Conservation (phyloP, 2,888 invertebrate species). For the Busseola fusca region DNA sequence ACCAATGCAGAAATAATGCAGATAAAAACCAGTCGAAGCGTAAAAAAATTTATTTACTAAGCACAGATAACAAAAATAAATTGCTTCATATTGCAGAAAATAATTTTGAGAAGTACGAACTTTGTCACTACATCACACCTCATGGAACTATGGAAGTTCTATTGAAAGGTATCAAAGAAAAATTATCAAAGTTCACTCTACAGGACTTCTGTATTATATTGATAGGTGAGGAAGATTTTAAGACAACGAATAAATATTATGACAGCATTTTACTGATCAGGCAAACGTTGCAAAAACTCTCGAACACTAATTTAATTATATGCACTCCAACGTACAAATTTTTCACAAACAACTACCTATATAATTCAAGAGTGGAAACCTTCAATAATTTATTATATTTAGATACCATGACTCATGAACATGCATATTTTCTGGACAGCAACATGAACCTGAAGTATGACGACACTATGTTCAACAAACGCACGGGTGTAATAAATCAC, state of each 20-base stretch:
- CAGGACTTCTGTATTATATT: not conserved
- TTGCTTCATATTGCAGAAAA: slow-evolving; percentile 3
- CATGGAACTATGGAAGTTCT: not conserved
- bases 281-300: not conserved
- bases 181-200: not conserved
- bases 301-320: not conserved
- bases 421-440: not conserved
- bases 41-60: not conserved
- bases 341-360: not conserved
- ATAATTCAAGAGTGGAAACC: not conserved
- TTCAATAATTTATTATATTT: not conserved
- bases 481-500: not conserved
- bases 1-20: not conserved
- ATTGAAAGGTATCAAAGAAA: not conserved
- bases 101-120: not conserved
- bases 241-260: not conserved
- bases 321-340: not conserved
- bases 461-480: not conserved
- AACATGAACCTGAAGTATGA: not conserved
- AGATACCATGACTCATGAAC: not conserved
- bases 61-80: not conserved
- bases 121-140: not conserved
- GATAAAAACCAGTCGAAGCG: not conserved
- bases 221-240: not conserved
- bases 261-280: not conserved